These are phyloP conservation scores for Drosophila suzukii DNA, from an alignment of 1,140 invertebrate genomes.

Conservation along the genomic window DNA sequence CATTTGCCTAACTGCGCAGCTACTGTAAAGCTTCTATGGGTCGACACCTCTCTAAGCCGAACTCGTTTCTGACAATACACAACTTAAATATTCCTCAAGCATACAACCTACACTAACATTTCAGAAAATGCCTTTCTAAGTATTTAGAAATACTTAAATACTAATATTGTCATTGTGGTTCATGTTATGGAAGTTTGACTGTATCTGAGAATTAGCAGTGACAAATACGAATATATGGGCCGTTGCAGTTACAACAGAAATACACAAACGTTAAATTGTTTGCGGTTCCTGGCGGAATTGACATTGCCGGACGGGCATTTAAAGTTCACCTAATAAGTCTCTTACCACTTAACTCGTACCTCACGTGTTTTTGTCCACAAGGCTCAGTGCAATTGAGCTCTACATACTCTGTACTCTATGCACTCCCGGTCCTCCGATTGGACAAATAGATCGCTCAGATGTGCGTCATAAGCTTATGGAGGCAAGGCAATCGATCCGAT, in stretches of 20 bases:
- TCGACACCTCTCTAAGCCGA: background rate
- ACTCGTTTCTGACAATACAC: background rate
- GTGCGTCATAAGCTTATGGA: conserved; percentile 26
- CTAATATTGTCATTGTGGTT: too few species aligned
- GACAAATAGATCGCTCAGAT: background rate
- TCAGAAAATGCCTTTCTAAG: background rate
- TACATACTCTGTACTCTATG: background rate
- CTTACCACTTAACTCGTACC: conserved; percentile 9
- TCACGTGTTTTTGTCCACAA: conserved; percentile 9
- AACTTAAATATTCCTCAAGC: too few species aligned
- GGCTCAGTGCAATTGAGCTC: background rate
- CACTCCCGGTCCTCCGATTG: background rate
- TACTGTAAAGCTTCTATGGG: background rate
- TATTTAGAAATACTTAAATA: too few species aligned
- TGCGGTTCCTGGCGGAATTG: conserved; percentile 8
- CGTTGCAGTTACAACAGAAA: background rate
- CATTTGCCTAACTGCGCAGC: conserved; percentile 27
- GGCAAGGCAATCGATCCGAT: conserved; percentile 12
- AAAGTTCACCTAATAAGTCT: conserved; percentile 5
- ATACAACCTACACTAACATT: too few species aligned
- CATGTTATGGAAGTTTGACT: background rate
- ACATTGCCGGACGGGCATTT: background rate
- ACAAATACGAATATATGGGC: conserved; percentile 5
- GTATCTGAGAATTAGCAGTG: conserved; percentile 5
- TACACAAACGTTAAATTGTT: background rate